A percentile compares a stretch with the other conserved stretches of the same genome.
These are phyloP conservation scores for Microtus montanus DNA, from an alignment of 2,113 vertebrate genomes.

Conservation along the genomic window DNA sequence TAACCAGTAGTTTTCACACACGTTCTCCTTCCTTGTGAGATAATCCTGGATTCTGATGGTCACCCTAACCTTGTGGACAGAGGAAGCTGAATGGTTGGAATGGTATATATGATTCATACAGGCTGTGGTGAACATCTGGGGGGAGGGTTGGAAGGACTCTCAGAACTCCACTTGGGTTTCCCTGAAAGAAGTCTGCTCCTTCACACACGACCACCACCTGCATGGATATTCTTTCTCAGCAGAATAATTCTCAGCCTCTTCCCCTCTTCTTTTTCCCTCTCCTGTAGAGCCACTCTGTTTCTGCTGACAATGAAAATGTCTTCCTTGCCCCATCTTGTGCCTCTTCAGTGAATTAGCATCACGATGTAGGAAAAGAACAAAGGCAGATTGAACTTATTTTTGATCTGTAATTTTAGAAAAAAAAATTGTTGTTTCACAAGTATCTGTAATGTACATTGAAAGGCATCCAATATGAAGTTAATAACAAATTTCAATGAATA, in stretches of 20 bases:
- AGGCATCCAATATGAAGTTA: constrained; percentile 35
- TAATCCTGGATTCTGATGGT: neutral
- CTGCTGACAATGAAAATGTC: neutral
- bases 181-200: neutral
- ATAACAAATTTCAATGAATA: constrained; percentile 51
- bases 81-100: neutral
- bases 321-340: neutral
- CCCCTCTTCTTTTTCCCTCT: neutral
- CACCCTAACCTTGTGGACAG: neutral
- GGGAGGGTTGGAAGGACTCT: neutral
- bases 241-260: neutral
- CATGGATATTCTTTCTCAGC: constrained; percentile 5
- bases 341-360: neutral
- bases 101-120: neutral
- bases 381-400: constrained; percentile 47
- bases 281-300: neutral
- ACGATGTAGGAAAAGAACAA: neutral
- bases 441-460: constrained; percentile 51
- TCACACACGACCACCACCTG: neutral
- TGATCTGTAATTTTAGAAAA: constrained; percentile 30
- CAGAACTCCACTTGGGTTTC: neutral
- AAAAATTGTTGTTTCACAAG: neutral
- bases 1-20: neutral
- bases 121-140: neutral
- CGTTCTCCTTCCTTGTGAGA: neutral